Evolutionary conservation across 37 sponge, comb jelly and placozoan genomes (phyloP).

Genomic region (Beroe ovata): DNA sequence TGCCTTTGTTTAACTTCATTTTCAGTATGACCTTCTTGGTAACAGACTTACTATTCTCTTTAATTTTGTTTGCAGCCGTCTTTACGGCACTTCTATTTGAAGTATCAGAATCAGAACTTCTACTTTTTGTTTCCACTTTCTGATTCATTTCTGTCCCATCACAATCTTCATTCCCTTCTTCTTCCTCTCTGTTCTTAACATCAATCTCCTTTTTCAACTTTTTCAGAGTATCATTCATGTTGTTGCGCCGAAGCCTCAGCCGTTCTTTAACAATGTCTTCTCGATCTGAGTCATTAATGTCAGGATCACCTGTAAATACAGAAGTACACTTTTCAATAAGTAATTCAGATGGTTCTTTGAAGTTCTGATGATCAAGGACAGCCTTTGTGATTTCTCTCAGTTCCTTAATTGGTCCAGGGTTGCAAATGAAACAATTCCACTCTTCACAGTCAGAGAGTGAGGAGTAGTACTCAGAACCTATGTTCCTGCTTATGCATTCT

Average conservation of each 20-base stretch:
- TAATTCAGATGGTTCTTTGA: conserved; percentile 27
- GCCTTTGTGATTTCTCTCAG: conserved; percentile 19
- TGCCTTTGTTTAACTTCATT: too few species aligned
- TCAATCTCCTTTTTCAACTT: conserved; percentile 9
- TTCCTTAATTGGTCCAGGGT: conserved; percentile 2
- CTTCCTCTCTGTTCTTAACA: not conserved
- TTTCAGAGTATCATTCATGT: too few species aligned
- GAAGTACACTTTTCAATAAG: conserved; percentile 21
- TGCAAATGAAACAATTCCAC: conserved; percentile 48
- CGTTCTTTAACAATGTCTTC: conserved; percentile 53
- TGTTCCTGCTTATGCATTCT: conserved; percentile 35
- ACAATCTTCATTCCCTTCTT: conserved; percentile 10
- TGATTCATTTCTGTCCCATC: too few species aligned
- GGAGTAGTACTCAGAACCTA: conserved; percentile 21
- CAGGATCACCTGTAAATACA: conserved; percentile 23
- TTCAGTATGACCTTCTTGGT: too few species aligned
- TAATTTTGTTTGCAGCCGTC: too few species aligned
- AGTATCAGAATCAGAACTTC: too few species aligned
- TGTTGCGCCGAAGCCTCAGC: not conserved
- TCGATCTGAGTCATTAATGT: conserved; percentile 55
- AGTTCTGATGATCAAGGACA: conserved; percentile 60
- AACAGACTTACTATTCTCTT: too few species aligned
- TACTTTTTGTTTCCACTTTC: too few species aligned
- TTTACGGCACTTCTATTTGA: too few species aligned
- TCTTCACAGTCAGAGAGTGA: conserved; percentile 7